A percentile compares a stretch with the other conserved stretches of the same genome.
phyloP scores from a whole-genome alignment of 2,888 invertebrate species.

The Volucella zonaria region DNA sequence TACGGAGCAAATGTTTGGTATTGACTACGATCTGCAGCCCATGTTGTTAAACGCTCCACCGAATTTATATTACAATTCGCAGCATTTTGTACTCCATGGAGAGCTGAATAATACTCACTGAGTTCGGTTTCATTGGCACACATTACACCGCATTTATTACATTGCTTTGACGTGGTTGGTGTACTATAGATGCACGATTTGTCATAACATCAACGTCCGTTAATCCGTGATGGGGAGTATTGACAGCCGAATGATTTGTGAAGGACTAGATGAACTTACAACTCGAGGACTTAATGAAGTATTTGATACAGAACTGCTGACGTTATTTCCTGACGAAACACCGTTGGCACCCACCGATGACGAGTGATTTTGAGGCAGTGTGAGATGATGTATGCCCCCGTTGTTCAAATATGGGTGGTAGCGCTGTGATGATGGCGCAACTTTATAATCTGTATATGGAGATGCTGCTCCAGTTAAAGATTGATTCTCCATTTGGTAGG shows the following conservation, averaged over 20 bases:
- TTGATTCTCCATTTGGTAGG: conserved; percentile 68
- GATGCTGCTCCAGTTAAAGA: conserved; percentile 35
- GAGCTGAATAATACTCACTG: conserved; percentile 89
- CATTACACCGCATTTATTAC: conserved; percentile 92
- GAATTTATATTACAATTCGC: conserved; percentile 69
- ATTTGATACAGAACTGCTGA: conserved; percentile 75
- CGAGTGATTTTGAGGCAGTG: conserved; percentile 54
- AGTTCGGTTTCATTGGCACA: conserved; percentile 89
- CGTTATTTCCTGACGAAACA: conserved; percentile 63
- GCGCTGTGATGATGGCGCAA: conserved; percentile 76
- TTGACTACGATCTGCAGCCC: conserved; percentile 52
- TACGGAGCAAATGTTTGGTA: conserved; percentile 78
- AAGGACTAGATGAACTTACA: conserved; percentile 82
- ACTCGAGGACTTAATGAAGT: conserved; percentile 81
- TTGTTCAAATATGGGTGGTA: conserved; percentile 80
- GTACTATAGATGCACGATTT: conserved; percentile 85
- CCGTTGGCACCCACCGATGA: conserved; percentile 40
- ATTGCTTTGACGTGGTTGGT: conserved; percentile 89
- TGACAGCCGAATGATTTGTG: conserved; percentile 76
- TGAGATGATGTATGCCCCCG: conserved; percentile 70
- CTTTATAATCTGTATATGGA: conserved; percentile 65
- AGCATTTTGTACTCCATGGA: conserved; percentile 84
- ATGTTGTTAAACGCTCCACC: conserved; percentile 57
- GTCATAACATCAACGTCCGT: conserved; percentile 65
- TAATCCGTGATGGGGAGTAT: conserved; percentile 48